Percentiles rank a stretch among this genome's conserved stretches.
Evolutionary conservation across 35 echinoderm and acorn worm genomes (phyloP).

Genomic region (Stichopus chloronotus): DNA sequence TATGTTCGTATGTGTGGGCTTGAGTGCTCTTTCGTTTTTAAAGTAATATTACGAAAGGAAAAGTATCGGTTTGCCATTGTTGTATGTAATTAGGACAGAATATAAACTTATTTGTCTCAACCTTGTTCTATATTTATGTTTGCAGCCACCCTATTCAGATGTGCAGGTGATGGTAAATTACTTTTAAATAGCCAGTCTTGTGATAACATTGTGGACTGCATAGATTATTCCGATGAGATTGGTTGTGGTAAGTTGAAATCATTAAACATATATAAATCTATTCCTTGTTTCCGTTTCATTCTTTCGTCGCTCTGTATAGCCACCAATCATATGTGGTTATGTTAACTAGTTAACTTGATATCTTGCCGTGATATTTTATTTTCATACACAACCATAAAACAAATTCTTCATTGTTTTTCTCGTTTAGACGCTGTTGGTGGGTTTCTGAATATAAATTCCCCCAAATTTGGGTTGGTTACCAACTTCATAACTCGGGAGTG

Average conservation of each 20-base stretch:
- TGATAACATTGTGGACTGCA: constrained; percentile 30
- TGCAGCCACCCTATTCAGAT: neutral
- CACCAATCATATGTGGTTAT: too few species aligned
- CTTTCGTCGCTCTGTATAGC: neutral
- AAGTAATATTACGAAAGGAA: too few species aligned
- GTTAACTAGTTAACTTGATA: too few species aligned
- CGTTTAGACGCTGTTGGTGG: neutral
- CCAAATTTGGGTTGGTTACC: constrained; percentile 34
- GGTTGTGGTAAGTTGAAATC: constrained; percentile 47
- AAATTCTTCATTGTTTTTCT: neutral
- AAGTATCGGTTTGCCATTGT: too few species aligned
- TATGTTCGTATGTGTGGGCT: too few species aligned
- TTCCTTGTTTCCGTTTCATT: neutral
- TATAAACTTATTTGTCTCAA: too few species aligned
- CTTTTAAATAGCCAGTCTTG: constrained; percentile 31
- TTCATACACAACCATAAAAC: neutral
- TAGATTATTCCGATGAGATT: constrained; percentile 48
- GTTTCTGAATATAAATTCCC: neutral
- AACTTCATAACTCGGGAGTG: constrained; percentile 38
- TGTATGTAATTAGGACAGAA: too few species aligned
- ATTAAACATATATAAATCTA: neutral
- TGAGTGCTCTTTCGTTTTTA: too few species aligned
- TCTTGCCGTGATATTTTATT: too few species aligned
- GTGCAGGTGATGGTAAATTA: neutral
- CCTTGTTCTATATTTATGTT: neutral